Evolutionary conservation across 1,140 invertebrate species (phyloP).

Genomic region (Drosophila elegans): DNA sequence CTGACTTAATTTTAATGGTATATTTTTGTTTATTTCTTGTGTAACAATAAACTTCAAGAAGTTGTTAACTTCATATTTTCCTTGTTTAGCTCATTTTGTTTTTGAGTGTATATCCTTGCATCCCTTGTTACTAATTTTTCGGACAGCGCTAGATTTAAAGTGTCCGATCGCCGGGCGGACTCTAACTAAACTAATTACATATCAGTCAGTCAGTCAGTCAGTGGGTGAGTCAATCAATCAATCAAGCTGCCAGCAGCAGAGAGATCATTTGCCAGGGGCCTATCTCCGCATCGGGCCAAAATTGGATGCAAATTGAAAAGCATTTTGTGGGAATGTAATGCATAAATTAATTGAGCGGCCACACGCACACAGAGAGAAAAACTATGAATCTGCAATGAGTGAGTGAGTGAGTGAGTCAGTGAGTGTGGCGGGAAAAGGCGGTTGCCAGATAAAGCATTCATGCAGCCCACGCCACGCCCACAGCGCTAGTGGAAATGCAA

Average conservation of each 20-base stretch:
- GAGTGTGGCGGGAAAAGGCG: slow-evolving; percentile 34
- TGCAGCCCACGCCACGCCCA: slow-evolving; percentile 15
- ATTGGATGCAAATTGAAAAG: slow-evolving; percentile 64
- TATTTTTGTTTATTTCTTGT: too few relatives aligned
- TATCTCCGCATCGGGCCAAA: slow-evolving; percentile 40
- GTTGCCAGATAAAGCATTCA: slow-evolving; percentile 41
- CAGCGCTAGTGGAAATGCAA: slow-evolving; percentile 23
- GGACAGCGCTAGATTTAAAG: background rate
- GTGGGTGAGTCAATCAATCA: slow-evolving; percentile 39
- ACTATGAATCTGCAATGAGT: slow-evolving; percentile 5
- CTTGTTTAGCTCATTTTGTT: too few relatives aligned
- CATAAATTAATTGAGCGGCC: slow-evolving; percentile 74
- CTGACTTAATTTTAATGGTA: too few relatives aligned
- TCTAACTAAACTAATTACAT: slow-evolving; percentile 53
- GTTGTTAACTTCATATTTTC: too few relatives aligned
- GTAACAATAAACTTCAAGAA: too few relatives aligned
- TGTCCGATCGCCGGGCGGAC: background rate
- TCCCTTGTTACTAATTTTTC: background rate
- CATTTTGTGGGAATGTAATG: slow-evolving; percentile 69
- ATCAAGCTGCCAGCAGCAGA: slow-evolving; percentile 25
- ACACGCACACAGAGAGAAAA: slow-evolving; percentile 30
- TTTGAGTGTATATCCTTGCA: too few relatives aligned
- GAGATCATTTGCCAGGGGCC: slow-evolving; percentile 27
- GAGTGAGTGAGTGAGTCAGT: background rate
- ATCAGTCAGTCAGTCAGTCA: slow-evolving; percentile 31